Percentiles rank a stretch among this genome's conserved stretches.
These are phyloP conservation scores for Caenorhabditis drosophilae DNA, from an alignment of 2,888 invertebrate genomes.

Conservation along the genomic window DNA sequence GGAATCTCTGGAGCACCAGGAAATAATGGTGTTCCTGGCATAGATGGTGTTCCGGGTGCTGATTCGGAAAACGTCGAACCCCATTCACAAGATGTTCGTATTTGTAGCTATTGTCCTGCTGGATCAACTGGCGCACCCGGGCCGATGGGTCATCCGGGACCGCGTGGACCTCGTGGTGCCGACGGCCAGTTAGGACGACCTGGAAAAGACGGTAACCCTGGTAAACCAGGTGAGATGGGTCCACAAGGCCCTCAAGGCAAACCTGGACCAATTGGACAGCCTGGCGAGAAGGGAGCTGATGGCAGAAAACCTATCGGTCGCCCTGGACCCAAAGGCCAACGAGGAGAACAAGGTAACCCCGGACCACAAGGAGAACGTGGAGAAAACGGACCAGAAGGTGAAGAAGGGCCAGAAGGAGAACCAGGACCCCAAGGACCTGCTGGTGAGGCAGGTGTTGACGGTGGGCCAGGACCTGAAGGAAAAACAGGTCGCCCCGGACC, in stretches of 20 bases:
- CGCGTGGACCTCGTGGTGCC: slow-evolving; percentile 45
- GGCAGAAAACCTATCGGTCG: slow-evolving; percentile 42
- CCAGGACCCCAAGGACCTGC: slow-evolving; percentile 37
- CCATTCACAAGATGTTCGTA: slow-evolving; percentile 24
- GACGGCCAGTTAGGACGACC: slow-evolving; percentile 38
- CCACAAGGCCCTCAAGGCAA: slow-evolving; percentile 39
- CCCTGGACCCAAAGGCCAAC: slow-evolving; percentile 45
- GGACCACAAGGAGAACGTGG: slow-evolving; percentile 43
- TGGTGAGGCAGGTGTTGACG: slow-evolving; percentile 38
- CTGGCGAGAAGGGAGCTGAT: slow-evolving; percentile 46
- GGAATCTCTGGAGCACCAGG: slow-evolving; percentile 44
- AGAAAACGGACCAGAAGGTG: slow-evolving; percentile 24
- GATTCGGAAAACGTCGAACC: slow-evolving; percentile 48
- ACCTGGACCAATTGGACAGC: slow-evolving; percentile 35
- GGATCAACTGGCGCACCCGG: slow-evolving; percentile 51
- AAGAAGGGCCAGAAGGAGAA: slow-evolving; percentile 39
- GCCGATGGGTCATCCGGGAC: slow-evolving; percentile 44
- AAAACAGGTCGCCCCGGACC: slow-evolving; percentile 40
- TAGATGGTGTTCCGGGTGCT: slow-evolving; percentile 45
- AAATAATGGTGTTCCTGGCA: slow-evolving; percentile 46
- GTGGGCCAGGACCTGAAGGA: slow-evolving; percentile 42
- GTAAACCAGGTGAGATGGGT: slow-evolving; percentile 50
- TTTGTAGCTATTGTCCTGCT: slow-evolving; percentile 45
- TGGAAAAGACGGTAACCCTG: slow-evolving; percentile 50
- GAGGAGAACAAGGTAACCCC: slow-evolving; percentile 35